These are phyloP conservation scores for Thalassophryne amazonica DNA, from an alignment of 2,797 vertebrate genomes.

Conservation along the genomic window DNA sequence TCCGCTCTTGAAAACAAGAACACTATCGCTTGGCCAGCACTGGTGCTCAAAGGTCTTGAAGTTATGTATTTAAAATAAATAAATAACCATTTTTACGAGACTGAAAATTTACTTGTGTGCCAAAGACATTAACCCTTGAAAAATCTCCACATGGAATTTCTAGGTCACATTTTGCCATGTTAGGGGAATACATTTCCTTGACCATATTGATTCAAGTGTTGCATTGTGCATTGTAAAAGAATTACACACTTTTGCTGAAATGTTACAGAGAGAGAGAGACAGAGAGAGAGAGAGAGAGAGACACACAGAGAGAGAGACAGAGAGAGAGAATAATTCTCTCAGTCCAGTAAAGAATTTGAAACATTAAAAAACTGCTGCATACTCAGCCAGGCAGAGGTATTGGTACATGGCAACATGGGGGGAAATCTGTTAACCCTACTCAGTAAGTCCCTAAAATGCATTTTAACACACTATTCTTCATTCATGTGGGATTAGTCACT, in stretches of 20 bases:
- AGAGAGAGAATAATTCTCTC: not conserved
- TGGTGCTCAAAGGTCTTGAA: no score
- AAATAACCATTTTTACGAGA: no score
- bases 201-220: no score
- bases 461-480: constrained; percentile 1
- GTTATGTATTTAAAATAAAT: no score
- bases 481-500: constrained; percentile 10
- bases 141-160: constrained; percentile 26
- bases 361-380: not conserved
- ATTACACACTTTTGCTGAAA: no score
- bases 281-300: no score
- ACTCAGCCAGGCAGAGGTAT: not conserved
- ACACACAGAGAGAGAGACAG: no score
- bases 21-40: no score
- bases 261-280: no score
- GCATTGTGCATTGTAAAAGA: no score
- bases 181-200: no score
- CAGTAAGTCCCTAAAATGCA: constrained; percentile 1
- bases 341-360: not conserved
- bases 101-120: not conserved
- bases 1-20: no score
- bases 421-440: constrained; percentile 1
- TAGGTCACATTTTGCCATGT: constrained; percentile 40
- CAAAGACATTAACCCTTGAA: constrained; percentile 1
- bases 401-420: constrained; percentile 6